Evolutionary conservation across 2,113 vertebrate genomes (phyloP).

Genomic region (Cinclus cinclus): DNA sequence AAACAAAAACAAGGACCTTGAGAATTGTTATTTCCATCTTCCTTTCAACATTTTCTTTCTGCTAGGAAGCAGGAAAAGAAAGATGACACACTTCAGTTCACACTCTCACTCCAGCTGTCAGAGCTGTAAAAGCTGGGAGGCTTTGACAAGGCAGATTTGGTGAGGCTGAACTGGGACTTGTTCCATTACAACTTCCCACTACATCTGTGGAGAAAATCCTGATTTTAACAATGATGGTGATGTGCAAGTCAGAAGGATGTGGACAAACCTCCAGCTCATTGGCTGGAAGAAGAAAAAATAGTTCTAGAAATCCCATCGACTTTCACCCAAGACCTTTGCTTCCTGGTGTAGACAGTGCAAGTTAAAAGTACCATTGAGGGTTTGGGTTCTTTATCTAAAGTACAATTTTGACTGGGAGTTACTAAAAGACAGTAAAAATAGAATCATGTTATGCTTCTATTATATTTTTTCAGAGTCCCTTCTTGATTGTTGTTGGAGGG

Average conservation of each 20-base stretch:
- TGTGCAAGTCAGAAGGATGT: not conserved
- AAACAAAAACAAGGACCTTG: not conserved
- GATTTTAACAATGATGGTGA: not conserved
- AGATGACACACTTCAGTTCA: not conserved
- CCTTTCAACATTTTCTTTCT: not conserved
- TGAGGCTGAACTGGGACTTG: not conserved
- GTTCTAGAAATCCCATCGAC: not conserved
- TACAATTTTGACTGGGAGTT: not conserved
- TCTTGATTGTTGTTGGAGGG: slow-evolving; percentile 4
- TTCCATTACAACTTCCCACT: not conserved
- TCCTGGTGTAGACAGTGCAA: not conserved
- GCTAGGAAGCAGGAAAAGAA: not conserved
- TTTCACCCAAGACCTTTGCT: not conserved
- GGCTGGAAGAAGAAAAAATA: not conserved
- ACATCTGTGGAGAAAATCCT: not conserved
- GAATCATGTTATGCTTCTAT: not conserved
- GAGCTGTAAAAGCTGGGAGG: not conserved
- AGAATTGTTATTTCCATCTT: not conserved
- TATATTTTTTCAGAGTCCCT: slow-evolving; percentile 13
- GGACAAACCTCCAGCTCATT: not conserved
- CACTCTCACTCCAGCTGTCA: not conserved
- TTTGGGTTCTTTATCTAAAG: not conserved
- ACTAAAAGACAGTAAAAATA: slow-evolving; percentile 39
- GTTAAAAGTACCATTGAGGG: not conserved
- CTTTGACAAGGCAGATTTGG: not conserved